A percentile compares a stretch with the other conserved stretches of the same genome.
phyloP scores from a whole-genome alignment of 37 sponge, comb jelly and placozoan species.

The Tethya wilhelma region DNA sequence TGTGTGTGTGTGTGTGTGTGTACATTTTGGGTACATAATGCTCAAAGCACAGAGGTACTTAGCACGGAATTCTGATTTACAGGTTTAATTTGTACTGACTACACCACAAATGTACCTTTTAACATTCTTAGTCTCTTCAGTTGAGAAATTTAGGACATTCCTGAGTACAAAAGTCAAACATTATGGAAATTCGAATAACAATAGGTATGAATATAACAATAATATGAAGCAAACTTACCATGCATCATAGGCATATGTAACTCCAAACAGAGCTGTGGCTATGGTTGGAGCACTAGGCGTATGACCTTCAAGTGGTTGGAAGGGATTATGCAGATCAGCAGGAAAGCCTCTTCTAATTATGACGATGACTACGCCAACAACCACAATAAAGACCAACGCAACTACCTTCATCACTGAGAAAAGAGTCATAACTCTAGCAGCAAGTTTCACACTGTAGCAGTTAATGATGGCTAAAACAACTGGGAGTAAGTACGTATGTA shows the following conservation, averaged over 20 bases:
- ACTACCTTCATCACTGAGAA: conserved; percentile 50
- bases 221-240: no score
- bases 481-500: no score
- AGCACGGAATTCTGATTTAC: no score
- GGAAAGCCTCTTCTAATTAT: conserved; percentile 21
- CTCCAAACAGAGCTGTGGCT: conserved; percentile 71
- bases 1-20: no score
- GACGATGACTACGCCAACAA: conserved; percentile 30
- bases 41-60: no score
- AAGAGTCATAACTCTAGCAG: conserved; percentile 33
- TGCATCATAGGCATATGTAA: conserved; percentile 83
- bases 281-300: not conserved
- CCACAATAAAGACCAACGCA: conserved; percentile 58
- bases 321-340: not conserved
- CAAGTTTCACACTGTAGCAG: conserved; percentile 29
- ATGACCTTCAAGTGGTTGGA: conserved; percentile 2
- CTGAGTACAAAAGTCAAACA: conserved; percentile 27
- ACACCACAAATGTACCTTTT: no score
- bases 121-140: conserved; percentile 54
- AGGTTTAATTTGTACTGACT: no score
- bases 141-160: conserved; percentile 45
- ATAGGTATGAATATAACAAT: no score
- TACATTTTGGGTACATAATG: no score
- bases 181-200: not conserved
- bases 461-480: conserved; percentile 52